These are phyloP conservation scores for Microplitis manilae DNA, from an alignment of 2,888 invertebrate genomes.

Conservation along the genomic window DNA sequence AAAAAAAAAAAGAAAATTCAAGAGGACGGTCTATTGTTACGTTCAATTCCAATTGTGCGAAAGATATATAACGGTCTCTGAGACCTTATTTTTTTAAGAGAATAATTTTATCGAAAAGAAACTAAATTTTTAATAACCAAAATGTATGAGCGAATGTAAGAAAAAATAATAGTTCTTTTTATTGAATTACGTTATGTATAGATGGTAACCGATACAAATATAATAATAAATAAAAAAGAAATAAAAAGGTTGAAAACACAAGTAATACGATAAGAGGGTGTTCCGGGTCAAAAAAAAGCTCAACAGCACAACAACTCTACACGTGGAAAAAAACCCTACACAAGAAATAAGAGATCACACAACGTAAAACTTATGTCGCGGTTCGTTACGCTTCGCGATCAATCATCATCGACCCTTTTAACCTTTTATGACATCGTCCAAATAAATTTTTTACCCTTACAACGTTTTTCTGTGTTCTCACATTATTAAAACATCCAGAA, in stretches of 20 bases:
- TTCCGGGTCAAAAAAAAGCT: conserved; percentile 11
- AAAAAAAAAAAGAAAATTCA: no score
- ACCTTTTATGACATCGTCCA: neutral
- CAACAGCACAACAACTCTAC: neutral
- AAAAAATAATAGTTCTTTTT: neutral
- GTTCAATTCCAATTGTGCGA: no score
- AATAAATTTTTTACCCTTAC: conserved; percentile 1
- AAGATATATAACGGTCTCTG: no score
- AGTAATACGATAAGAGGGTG: conserved; percentile 19
- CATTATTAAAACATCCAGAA: no score
- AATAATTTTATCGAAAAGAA: no score
- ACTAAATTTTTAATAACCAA: no score
- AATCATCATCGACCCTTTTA: conserved; percentile 50
- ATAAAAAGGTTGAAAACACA: conserved; percentile 8
- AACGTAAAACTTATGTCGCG: conserved; percentile 49
- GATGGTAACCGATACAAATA: neutral
- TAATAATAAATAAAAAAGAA: neutral
- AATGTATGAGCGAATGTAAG: no score
- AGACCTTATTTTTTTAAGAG: no score
- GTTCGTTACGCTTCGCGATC: conserved; percentile 54
- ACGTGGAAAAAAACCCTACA: neutral
- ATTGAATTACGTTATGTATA: neutral
- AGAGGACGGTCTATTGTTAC: no score
- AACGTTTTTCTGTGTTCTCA: neutral
- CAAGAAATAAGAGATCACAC: conserved; percentile 29